Conservation (phyloP, 2,888 invertebrate genomes). For the Pyrocoelia pectoralis region DNA sequence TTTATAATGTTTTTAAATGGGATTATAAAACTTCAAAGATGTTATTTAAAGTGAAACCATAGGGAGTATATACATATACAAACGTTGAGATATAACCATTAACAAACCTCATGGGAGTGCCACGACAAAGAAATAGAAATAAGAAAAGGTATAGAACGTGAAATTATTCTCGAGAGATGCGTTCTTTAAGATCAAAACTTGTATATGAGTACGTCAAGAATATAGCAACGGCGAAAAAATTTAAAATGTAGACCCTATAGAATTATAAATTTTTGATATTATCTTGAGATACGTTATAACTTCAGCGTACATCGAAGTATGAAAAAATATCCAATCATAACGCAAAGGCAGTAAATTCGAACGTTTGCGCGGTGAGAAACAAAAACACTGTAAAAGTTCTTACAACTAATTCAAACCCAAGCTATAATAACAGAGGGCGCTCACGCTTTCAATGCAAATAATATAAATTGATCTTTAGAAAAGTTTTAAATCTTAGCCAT, state of each 20-base stretch:
- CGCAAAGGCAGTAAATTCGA: no score
- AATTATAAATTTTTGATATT: constrained; percentile 14
- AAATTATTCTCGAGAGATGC: constrained; percentile 25
- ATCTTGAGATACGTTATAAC: neutral
- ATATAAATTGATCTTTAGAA: no score
- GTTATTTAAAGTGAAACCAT: constrained; percentile 1
- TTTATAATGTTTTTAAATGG: neutral
- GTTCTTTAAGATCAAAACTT: constrained; percentile 24
- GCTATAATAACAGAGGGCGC: no score
- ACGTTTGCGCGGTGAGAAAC: no score
- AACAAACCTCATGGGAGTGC: constrained; percentile 12
- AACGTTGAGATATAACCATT: constrained; percentile 9
- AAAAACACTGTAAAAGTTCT: no score
- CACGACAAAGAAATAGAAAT: constrained; percentile 21
- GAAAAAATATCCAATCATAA: neutral
- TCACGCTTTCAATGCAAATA: no score
- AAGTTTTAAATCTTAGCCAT: no score
- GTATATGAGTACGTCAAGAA: constrained; percentile 14
- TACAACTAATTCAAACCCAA: no score
- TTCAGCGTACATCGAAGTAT: neutral
- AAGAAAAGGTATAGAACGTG: constrained; percentile 15
- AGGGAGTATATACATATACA: constrained; percentile 3
- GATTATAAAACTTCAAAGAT: constrained; percentile 8
- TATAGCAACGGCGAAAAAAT: neutral
- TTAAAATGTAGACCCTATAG: neutral